Evolutionary conservation across 2,888 invertebrate genomes (phyloP).

Genomic region (Drosophila ochracea): DNA sequence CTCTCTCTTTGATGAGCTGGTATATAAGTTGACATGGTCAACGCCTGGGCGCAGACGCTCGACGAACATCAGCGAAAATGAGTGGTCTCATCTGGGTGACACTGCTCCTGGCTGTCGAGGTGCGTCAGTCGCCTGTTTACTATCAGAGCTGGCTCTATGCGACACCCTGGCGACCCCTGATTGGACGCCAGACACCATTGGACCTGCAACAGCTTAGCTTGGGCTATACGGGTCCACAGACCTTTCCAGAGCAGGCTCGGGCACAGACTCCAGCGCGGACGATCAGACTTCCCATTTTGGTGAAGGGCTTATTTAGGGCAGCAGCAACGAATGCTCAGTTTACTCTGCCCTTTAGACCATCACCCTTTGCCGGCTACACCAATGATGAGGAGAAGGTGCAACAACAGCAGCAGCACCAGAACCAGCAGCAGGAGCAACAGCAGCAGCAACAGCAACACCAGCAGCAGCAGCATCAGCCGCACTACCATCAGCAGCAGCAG

Average conservation of each 20-base stretch:
- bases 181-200: constrained; percentile 9
- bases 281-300: constrained; percentile 31
- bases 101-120: constrained; percentile 17
- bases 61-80: constrained; percentile 23
- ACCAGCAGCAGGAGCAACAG: not conserved
- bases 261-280: not conserved
- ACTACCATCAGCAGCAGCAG: not conserved
- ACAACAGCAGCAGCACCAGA: constrained; percentile 2
- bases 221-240: constrained; percentile 64
- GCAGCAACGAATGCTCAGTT: constrained; percentile 34
- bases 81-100: constrained; percentile 4
- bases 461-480: constrained; percentile 2
- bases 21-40: constrained; percentile 42
- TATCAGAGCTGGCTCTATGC: constrained; percentile 50
- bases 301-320: constrained; percentile 41
- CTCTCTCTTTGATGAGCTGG: not conserved
- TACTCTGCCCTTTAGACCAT: constrained; percentile 69
- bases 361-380: constrained; percentile 71
- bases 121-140: constrained; percentile 22
- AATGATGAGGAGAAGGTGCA: constrained; percentile 34
- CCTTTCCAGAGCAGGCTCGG: constrained; percentile 40
- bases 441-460: not conserved
- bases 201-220: constrained; percentile 46
- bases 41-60: constrained; percentile 23
- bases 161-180: constrained; percentile 61